Conservation (phyloP, 2,113 vertebrate species). For the Ailuropoda melanoleuca region DNA sequence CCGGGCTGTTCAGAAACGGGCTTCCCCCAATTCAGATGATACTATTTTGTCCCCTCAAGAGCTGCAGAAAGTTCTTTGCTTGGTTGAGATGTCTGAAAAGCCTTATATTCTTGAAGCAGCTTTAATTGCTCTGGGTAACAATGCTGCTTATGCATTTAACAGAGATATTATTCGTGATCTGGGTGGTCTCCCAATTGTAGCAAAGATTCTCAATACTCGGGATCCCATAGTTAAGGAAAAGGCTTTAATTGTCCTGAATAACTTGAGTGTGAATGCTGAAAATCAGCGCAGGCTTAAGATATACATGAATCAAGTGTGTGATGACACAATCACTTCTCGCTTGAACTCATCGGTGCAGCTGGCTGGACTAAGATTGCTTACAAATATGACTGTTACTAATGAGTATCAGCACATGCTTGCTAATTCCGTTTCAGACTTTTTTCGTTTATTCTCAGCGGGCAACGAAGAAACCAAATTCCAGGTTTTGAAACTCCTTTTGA, state of each 20-base stretch:
- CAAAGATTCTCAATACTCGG: constrained; percentile 89
- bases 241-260: constrained; percentile 94
- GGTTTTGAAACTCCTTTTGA: constrained; percentile 93
- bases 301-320: constrained; percentile 90
- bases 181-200: constrained; percentile 91
- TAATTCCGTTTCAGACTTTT: constrained; percentile 88
- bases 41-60: constrained; percentile 77
- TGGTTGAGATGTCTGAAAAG: constrained; percentile 80
- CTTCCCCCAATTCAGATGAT: constrained; percentile 78
- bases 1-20: constrained; percentile 75
- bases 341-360: constrained; percentile 96
- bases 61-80: constrained; percentile 78
- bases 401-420: constrained; percentile 92
- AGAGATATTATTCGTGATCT: constrained; percentile 94
- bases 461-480: constrained; percentile 92
- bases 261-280: constrained; percentile 94
- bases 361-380: constrained; percentile 92
- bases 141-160: constrained; percentile 79
- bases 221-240: constrained; percentile 90
- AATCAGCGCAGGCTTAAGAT: constrained; percentile 95
- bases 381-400: constrained; percentile 94
- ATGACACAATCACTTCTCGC: constrained; percentile 89
- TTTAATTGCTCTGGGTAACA: constrained; percentile 79
- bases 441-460: constrained; percentile 91
- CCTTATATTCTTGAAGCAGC: constrained; percentile 80